Base-by-base conservation (phyloP, 2,113 vertebrate genomes). In the Spea multiplicata region DNA sequence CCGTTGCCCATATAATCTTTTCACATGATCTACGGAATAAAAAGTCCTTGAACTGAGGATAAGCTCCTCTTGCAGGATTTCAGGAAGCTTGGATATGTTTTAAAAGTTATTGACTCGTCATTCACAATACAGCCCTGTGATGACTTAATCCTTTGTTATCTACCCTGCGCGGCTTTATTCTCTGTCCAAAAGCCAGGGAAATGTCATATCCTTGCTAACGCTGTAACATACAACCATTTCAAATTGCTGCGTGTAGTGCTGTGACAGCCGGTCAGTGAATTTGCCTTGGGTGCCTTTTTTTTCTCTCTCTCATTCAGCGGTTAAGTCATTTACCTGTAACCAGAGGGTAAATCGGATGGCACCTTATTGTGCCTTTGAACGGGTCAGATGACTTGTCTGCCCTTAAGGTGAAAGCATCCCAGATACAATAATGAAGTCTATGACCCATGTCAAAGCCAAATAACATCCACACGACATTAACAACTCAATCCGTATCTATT, bases 281-380 rank as follows among this genome's bases (percentile, higher is more conserved):
- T 84, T 82, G 87, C 92, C 88, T 85, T 76, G 17, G 88, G 91
- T 89, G 82, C 80, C 83, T 87, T 84, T 84, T 85, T 30, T 30
- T 30, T 30, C 30, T 30, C 87, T 84, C 79, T 75, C 84, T 86
- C 81, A 85, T 85, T 86, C 66, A 75, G 86, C 52, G 89, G 85
- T 83, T 82, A 86, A 87, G 88, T 86, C 88, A 87, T 85, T 89
- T 88, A 89, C 86, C 83, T 85, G 89, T 87, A 85, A 90, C 92
- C 90, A 89, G 88, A 86, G 83, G 87, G 76, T 78, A 89, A 80
- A 88, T 76, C 44, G 86, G 88, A 86, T 87, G 86, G 86, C 70
- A 79, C 81, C 83, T 84, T 90, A 89, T 86, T 89, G 86, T 83
- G 83, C 84, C 81, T 81, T 86, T 84, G 88, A 89, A 90, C 88